phyloP scores from a whole-genome alignment of 2,113 vertebrate species.

The human (Homo sapiens) region DNA sequence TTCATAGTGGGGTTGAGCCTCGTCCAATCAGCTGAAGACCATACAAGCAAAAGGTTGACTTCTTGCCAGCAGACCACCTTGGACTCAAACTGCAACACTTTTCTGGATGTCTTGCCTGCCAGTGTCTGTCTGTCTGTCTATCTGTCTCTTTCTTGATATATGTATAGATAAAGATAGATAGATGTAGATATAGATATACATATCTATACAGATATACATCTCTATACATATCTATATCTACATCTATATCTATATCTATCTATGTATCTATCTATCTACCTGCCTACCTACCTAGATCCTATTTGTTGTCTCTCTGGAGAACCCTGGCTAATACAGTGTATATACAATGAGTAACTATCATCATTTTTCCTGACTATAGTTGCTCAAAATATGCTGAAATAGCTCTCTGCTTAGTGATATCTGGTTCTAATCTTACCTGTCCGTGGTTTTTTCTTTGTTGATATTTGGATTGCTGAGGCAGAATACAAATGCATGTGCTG shows the following conservation, averaged over 20 bases:
- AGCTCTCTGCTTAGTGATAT: background rate
- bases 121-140: no score
- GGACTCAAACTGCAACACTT: background rate
- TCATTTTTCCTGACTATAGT: background rate
- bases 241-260: no score
- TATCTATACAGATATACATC: no score
- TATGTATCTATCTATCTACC: background rate
- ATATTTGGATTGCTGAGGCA: background rate
- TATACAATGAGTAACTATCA: background rate
- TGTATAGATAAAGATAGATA: no score
- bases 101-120: background rate
- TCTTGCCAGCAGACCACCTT: background rate
- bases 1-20: background rate
- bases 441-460: background rate
- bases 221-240: no score
- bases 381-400: background rate
- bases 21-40: background rate
- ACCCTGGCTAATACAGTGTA: no score
- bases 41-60: background rate
- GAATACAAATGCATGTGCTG: background rate
- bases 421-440: background rate
- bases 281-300: background rate
- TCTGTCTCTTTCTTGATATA: no score
- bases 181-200: no score
- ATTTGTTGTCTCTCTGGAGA: background rate